phyloP scores from a whole-genome alignment of 2,113 vertebrate species.

The Colaptes auratus region DNA sequence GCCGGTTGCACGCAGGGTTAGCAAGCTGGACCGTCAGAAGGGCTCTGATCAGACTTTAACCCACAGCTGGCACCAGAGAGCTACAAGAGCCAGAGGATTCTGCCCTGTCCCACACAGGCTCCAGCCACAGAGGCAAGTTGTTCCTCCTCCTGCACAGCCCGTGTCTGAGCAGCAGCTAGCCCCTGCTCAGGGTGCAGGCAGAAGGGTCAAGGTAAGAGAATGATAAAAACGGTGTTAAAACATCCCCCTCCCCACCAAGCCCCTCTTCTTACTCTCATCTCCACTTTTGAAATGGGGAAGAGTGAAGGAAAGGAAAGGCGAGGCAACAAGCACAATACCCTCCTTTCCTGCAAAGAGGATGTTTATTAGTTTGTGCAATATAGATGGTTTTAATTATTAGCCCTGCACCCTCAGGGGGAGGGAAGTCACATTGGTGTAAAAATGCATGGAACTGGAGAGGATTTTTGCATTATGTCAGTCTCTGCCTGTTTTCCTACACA shows the following conservation, averaged over 20 bases:
- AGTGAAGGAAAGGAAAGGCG: background rate
- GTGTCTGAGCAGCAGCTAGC: background rate
- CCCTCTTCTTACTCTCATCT: background rate
- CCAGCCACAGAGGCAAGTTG: too few species aligned
- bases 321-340: background rate
- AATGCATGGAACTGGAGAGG: background rate
- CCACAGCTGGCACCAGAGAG: background rate
- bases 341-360: background rate
- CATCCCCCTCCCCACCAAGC: accelerated
- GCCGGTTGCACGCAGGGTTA: background rate
- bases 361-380: conserved; percentile 28
- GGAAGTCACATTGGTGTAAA: background rate
- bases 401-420: background rate
- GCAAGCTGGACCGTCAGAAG: background rate
- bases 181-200: background rate
- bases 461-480: background rate
- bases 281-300: background rate
- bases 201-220: background rate
- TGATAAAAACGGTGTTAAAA: background rate
- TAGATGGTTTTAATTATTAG: conserved; percentile 32
- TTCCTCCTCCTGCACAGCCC: background rate
- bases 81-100: background rate
- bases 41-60: background rate
- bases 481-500: background rate
- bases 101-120: background rate